Conservation (phyloP, 2,113 vertebrate genomes). For the Psammodynastes pulverulentus region DNA sequence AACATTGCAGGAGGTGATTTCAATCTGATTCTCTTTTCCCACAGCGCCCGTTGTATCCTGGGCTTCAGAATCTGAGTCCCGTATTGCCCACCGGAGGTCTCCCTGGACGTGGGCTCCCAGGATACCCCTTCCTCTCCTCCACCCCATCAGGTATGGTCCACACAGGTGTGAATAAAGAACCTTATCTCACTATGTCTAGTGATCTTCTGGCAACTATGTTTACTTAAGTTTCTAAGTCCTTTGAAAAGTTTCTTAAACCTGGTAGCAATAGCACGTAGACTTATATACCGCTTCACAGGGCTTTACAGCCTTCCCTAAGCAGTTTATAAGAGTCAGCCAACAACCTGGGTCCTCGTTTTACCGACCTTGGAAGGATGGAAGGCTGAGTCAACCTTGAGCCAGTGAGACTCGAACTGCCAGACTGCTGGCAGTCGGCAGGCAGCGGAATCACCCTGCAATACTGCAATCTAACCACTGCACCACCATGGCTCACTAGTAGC, state of each 20-base stretch:
- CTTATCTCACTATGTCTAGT: not conserved
- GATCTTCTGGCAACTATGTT: not conserved
- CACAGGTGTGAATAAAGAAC: fast-evolving
- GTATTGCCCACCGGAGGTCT: conserved; percentile 72
- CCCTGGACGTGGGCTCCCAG: conserved; percentile 67
- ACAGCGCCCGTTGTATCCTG: conserved; percentile 80
- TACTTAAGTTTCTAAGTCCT: not conserved
- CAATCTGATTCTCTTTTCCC: not conserved
- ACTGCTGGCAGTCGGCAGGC: too few species aligned
- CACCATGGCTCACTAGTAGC: too few species aligned
- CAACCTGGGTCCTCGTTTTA: too few species aligned
- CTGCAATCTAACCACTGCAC: too few species aligned
- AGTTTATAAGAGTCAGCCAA: too few species aligned
- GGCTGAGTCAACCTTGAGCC: too few species aligned
- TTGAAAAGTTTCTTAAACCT: not conserved
- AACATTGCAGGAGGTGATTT: not conserved
- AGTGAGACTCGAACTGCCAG: too few species aligned
- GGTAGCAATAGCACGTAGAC: not conserved
- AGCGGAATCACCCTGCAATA: too few species aligned
- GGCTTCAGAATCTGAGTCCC: conserved; percentile 74
- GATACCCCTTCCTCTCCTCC: conserved; percentile 71
- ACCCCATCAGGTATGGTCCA: conserved; percentile 70
- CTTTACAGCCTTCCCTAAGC: too few species aligned
- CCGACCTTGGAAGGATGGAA: too few species aligned
- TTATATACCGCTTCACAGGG: too few species aligned